These are phyloP conservation scores for Chrysomela aeneicollis DNA, from an alignment of 2,888 invertebrate species.

Conservation along the genomic window DNA sequence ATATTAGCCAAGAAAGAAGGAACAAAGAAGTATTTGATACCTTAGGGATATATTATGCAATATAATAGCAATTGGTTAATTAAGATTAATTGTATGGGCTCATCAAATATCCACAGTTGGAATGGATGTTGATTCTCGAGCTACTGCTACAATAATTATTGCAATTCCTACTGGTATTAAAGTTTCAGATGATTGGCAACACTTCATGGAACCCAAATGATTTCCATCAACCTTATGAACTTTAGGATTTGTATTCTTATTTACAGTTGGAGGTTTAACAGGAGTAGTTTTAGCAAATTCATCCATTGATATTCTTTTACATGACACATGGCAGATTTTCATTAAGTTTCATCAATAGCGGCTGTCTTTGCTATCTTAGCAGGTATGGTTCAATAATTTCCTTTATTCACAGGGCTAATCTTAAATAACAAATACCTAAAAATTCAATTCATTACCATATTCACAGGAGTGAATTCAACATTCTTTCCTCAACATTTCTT, in stretches of 20 bases:
- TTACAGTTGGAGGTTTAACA: conserved; percentile 78
- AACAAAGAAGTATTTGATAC: conserved; percentile 29
- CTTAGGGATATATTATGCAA: conserved; percentile 63
- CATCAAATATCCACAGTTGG: conserved; percentile 88
- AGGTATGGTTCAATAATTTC: conserved; percentile 75
- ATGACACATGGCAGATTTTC: conserved; percentile 67
- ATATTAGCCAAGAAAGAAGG: conserved; percentile 76
- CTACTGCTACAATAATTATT: conserved; percentile 87
- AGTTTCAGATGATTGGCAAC: conserved; percentile 81
- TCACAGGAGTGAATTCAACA: conserved; percentile 80
- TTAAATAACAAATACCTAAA: conserved; percentile 60
- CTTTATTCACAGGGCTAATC: conserved; percentile 50
- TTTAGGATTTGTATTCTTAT: conserved; percentile 80
- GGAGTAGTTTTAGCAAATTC: conserved; percentile 76
- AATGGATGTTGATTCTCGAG: conserved; percentile 84
- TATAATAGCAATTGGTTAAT: conserved; percentile 79
- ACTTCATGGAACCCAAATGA: conserved; percentile 71
- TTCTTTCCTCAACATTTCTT: conserved; percentile 84
- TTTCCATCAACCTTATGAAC: conserved; percentile 71
- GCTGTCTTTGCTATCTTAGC: conserved; percentile 64
- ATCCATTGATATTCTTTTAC: conserved; percentile 78
- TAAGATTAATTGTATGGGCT: conserved; percentile 86
- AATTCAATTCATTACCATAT: conserved; percentile 76
- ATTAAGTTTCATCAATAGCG: conserved; percentile 34
- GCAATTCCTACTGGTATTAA: conserved; percentile 86